Base-by-base conservation (phyloP, 2,113 vertebrate species). In the Syngnathus typhle region DNA sequence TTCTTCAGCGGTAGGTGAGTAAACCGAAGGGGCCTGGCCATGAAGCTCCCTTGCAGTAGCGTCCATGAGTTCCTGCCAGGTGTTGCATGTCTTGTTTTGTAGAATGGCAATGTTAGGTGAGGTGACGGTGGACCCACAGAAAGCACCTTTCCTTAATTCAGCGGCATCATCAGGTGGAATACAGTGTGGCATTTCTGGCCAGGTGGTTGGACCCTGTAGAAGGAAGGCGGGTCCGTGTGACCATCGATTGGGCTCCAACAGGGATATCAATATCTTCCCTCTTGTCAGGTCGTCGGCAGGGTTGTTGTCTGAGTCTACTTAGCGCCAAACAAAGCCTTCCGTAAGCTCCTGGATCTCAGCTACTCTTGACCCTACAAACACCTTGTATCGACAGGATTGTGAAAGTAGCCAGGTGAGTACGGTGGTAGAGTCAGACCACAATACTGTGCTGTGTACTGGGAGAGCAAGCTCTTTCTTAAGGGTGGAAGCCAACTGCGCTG, bases 151-250 rank as follows among this genome's bases (percentile, higher is more conserved):
- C 2, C 61, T 16, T 0, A 77, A 27, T 47, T 74, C 78, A 11
- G 74, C 32, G 0, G 12, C 18, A 9, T 68, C 60, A 21, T 71
- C 70, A 11, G 19, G 51, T 6, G 39, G 49, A 12, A 52, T 51
- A 3, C 23, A 1, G 15, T 2, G 47, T n/a, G 65, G 74, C 23
- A n/a, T 54, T 7, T 54, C 64, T 10, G 61, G 71, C 71, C 61
- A 77, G 2, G 32, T 39, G n/a, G 41, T 64, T 4, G 71, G 64
- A 38, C 8, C 19, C 23, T 52, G 65, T 0, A 71, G 37, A 0
- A 76, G 64, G 68, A 74, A 74, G 1, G 67, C 11, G 54, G 70
- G 71, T 16, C 78, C 74, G 13, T 67, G 65, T 8, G 55, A 61
- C 71, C 65, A 71, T n/a, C 61, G 5, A 27, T 70, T 69, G 4